Conservation (phyloP, 2,113 vertebrate genomes). For the Tapirus terrestris region DNA sequence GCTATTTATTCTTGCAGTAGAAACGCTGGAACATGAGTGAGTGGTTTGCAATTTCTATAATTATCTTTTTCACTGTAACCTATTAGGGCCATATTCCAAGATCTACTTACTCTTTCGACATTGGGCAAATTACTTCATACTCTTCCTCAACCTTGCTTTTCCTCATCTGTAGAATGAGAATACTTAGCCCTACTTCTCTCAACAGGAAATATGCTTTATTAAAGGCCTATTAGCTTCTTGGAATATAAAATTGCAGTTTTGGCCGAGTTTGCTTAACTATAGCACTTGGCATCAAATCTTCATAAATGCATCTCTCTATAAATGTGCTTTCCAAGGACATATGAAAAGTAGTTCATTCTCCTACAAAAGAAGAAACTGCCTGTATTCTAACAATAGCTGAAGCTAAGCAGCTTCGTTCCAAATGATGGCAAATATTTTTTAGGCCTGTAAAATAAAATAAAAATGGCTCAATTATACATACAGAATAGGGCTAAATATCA, state of each 20-base stretch:
- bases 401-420: neutral
- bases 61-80: conserved; percentile 41
- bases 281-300: conserved; percentile 61
- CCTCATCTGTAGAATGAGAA: conserved; percentile 13
- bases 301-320: conserved; percentile 13
- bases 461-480: neutral
- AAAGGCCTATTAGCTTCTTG: conserved; percentile 57
- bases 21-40: conserved; percentile 46
- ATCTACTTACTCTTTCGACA: conserved; percentile 53
- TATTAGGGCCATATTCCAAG: neutral
- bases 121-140: conserved; percentile 52
- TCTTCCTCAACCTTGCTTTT: conserved; percentile 40
- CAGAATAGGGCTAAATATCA: neutral
- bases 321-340: conserved; percentile 61
- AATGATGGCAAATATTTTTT: conserved; percentile 39
- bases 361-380: conserved; percentile 3
- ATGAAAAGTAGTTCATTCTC: conserved; percentile 30
- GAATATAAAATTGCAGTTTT: conserved; percentile 67
- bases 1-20: conserved; percentile 26
- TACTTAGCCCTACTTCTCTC: conserved; percentile 65
- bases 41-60: conserved; percentile 62
- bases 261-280: conserved; percentile 35
- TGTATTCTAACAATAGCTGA: conserved; percentile 32
- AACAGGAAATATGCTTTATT: conserved; percentile 67
- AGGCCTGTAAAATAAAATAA: conserved; percentile 26